Evolutionary conservation across 2,888 invertebrate species (phyloP), one percentile per base, ranked within the genome.

Genomic region (Acronicta aceris): DNA sequence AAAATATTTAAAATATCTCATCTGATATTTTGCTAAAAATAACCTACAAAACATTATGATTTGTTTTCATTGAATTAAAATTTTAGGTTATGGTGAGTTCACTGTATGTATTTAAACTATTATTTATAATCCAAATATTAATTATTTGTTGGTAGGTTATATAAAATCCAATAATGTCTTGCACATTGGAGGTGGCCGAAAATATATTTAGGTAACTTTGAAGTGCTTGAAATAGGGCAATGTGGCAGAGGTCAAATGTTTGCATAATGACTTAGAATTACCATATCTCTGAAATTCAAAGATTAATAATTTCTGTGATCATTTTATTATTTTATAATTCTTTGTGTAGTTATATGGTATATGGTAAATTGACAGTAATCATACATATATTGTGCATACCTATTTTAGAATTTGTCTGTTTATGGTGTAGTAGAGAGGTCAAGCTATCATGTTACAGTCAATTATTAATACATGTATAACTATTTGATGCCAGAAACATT

Each of bases 1-100:
- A 33, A 2, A 12, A 12, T 33, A 12, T 10, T 33, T 4, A 12
- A 12, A 33, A 33, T 4, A 33, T 33, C 12, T 33, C 4, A 12
- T 12, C 12, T 33, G 33, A 33, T 4, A 33, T 33, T 0, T 21
- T 41, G 13, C 21, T 21, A 16, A 54, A n/a, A 45, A 47, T 70
- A 72, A 67, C 68, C 68, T 70, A 51, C 10, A 72, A 72, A 57
- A 54, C 9, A 9, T 30, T 50, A 17, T 57, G 47, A 54, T 60
- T 55, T 61, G 53, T 70, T 70, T 41, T 54, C 27, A 61, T 61
- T 16, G 3, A 51, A 33, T 27, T 38, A n/a, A 6, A 57, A 56
- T 57, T 65, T 61, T 36, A 72, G 69, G 69, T 69, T 69, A 72
- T 56, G 30, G 17, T 41, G 36, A 42, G 16, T 41, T 33, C 40